Evolutionary conservation across 2,113 vertebrate genomes (phyloP).

Genomic region (Neolamprologus falcicula): DNA sequence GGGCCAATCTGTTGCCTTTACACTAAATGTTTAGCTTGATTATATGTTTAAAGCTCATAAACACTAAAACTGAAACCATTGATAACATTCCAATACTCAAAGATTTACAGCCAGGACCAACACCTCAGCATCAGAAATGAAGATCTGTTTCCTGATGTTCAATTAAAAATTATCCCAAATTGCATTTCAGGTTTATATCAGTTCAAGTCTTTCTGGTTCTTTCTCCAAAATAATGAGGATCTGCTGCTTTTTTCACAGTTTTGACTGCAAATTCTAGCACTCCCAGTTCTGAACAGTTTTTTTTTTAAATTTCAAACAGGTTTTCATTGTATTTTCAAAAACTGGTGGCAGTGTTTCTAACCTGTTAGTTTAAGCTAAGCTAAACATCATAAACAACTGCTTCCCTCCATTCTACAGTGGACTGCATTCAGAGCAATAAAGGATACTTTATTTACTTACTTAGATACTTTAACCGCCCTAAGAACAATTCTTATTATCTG

Average conservation of each 20-base stretch:
- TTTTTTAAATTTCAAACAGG: background rate
- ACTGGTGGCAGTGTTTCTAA: background rate
- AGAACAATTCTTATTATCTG: background rate
- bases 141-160: background rate
- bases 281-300: background rate
- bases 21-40: background rate
- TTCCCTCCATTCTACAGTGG: background rate
- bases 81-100: background rate
- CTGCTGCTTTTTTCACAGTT: background rate
- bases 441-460: background rate
- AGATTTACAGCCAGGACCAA: background rate
- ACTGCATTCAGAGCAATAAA: background rate
- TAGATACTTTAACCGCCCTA: background rate
- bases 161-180: background rate
- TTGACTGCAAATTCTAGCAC: background rate
- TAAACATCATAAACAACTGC: background rate
- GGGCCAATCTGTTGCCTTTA: background rate
- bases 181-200: background rate
- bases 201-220: background rate
- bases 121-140: background rate
- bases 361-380: background rate
- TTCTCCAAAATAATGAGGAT: background rate
- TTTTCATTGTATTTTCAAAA: background rate
- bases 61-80: rapidly evolving
- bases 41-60: background rate